These are phyloP conservation scores for Platyscapa corneri DNA, from an alignment of 1,140 invertebrate genomes.

Conservation along the genomic window DNA sequence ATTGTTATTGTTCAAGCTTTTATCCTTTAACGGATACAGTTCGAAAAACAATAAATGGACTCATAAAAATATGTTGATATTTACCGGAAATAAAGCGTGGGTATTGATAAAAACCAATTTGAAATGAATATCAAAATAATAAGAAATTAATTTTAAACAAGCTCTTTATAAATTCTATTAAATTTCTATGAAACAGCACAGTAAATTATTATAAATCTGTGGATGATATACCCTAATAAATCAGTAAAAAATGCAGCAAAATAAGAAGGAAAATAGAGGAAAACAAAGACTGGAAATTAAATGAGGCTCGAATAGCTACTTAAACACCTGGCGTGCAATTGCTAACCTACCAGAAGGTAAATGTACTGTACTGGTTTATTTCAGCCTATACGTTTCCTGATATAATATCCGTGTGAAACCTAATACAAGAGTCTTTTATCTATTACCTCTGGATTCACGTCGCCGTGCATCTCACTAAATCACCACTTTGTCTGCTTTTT, in stretches of 20 bases:
- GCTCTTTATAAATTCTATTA: no score
- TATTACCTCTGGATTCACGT: conserved; percentile 56
- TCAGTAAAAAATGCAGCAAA: neutral
- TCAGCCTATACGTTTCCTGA: neutral
- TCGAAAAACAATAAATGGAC: no score
- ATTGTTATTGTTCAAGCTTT: no score
- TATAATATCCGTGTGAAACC: conserved; percentile 57
- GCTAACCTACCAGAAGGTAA: neutral
- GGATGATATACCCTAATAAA: neutral
- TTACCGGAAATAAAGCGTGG: no score
- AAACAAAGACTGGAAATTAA: neutral
- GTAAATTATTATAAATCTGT: no score
- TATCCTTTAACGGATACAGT: no score
- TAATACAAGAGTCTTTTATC: conserved; percentile 59
- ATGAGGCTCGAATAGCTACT: neutral
- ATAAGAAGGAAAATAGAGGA: neutral
- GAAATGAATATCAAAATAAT: no score
- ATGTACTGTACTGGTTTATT: neutral
- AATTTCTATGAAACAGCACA: no score
- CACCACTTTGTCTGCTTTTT: neutral
- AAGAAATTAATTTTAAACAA: no score
- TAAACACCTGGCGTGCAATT: neutral
- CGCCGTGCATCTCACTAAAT: neutral
- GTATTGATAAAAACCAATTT: no score
- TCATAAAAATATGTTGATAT: no score